A percentile compares a stretch with the other conserved stretches of the same genome.
Conservation (phyloP, 2,113 vertebrate species). For the Pontoporia blainvillei region DNA sequence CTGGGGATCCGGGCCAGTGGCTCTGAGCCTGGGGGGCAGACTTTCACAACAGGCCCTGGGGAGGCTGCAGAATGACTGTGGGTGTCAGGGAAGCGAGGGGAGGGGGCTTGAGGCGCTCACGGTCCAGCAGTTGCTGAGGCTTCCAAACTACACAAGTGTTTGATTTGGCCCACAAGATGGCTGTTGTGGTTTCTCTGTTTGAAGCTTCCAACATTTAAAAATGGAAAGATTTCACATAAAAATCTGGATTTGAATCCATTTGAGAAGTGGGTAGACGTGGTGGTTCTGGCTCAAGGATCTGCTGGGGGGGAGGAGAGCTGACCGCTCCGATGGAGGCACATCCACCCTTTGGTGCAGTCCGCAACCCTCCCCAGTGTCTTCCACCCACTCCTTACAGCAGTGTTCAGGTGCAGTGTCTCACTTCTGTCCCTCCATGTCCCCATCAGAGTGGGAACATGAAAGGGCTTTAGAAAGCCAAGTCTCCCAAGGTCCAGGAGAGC, state of each 20-base stretch:
- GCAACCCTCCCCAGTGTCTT: accelerated
- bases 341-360: accelerated
- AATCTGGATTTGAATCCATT: neutral
- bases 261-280: accelerated
- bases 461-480: accelerated
- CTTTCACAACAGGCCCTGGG: neutral
- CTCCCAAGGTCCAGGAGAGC: neutral
- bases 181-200: neutral
- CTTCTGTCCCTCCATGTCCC: accelerated
- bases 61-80: neutral
- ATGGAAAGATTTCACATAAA: neutral
- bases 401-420: too few species aligned
- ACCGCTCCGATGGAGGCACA: accelerated
- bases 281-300: accelerated
- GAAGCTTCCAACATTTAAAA: neutral
- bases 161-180: neutral
- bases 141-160: accelerated
- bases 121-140: accelerated
- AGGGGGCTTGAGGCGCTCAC: neutral
- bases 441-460: neutral
- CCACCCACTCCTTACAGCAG: neutral
- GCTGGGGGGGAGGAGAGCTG: accelerated
- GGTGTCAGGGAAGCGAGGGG: accelerated
- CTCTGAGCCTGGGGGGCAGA: accelerated
- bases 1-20: neutral